These are phyloP conservation scores for Halocynthia roretzi DNA, from an alignment of 23 tunicate species.

Conservation along the genomic window DNA sequence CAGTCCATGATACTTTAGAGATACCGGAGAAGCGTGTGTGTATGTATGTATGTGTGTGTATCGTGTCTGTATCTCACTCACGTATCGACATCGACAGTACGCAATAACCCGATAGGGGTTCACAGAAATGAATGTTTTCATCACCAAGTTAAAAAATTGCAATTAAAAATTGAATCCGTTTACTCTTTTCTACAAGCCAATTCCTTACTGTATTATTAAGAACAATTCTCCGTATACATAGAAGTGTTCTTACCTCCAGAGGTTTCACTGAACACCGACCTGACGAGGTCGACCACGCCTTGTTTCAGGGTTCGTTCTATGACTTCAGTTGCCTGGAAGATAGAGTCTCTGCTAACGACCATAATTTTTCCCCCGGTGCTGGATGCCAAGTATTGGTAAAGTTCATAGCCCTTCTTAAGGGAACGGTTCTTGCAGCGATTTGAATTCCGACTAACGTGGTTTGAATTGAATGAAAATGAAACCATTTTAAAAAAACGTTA, in stretches of 20 bases:
- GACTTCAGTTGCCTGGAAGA: conserved; percentile 43
- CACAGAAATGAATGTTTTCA: too few species aligned
- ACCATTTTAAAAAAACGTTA: too few species aligned
- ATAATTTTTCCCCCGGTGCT: conserved; percentile 44
- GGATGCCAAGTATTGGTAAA: conserved; percentile 29
- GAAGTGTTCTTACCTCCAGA: conserved; percentile 13
- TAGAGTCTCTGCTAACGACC: conserved; percentile 25
- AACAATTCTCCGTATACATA: not conserved
- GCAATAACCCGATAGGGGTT: too few species aligned
- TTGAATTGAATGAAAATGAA: too few species aligned
- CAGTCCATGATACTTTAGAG: too few species aligned
- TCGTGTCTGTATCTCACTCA: too few species aligned
- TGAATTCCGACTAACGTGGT: not conserved
- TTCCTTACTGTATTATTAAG: not conserved
- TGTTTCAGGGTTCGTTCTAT: conserved; percentile 39
- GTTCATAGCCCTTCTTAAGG: conserved; percentile 26
- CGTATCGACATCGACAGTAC: too few species aligned
- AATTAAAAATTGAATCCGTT: too few species aligned
- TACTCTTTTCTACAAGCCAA: too few species aligned
- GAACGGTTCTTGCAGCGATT: conserved; percentile 28
- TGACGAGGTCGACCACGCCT: conserved; percentile 28
- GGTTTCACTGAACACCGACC: not conserved
- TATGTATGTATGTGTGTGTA: too few species aligned
- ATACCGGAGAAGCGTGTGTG: too few species aligned
- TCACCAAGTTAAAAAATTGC: too few species aligned